Evolutionary conservation across 2,113 vertebrate genomes (phyloP), one percentile per base, ranked within the genome.

Genomic region (Lophius piscatorius): DNA sequence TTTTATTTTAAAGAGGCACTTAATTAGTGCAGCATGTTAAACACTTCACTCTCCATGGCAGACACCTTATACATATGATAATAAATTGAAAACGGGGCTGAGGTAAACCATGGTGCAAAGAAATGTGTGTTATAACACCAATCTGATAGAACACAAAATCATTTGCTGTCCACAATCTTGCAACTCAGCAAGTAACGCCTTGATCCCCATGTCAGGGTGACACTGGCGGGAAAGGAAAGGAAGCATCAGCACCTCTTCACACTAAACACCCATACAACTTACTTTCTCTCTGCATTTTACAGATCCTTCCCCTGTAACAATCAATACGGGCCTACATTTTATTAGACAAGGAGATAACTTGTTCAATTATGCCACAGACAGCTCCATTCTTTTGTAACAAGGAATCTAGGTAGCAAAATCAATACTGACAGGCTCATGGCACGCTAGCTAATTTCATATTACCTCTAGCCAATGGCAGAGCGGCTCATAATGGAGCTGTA

Each of bases 341-440:
- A 96, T 94, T 94, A 96, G 95, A 98, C 95, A 97, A 95, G 96
- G 94, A 97, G 96, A 97, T 97, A 98, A 98, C 95, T 97, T 98
- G 96, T 98, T 96, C 95, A 98, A 96, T 98, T 98, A 98, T 72
- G 81, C 90, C 90, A 88, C 93, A 97, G 96, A 98, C 96, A 98
- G 96, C 95, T 98, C 96, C 95, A 95, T 98, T 97, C 96, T 96
- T 96, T 96, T 92, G 94, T 96, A 98, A 97, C 96, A 98, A 96
- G 95, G 95, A 95, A 98, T 97, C 94, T 94, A 94, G 94, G 90
- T 95, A 95, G 92, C 92, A 92, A 94, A 95, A 98, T 98, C 95
- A 92, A 98, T 98, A 94, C 91, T 96, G 94, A 95, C 94, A 94
- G 94, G 90, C 91, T 94, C 91, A 88, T 84, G 90, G 94, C 95